These are phyloP conservation scores for Deroplatys truncata DNA, from an alignment of 2,888 invertebrate species.

Conservation along the genomic window DNA sequence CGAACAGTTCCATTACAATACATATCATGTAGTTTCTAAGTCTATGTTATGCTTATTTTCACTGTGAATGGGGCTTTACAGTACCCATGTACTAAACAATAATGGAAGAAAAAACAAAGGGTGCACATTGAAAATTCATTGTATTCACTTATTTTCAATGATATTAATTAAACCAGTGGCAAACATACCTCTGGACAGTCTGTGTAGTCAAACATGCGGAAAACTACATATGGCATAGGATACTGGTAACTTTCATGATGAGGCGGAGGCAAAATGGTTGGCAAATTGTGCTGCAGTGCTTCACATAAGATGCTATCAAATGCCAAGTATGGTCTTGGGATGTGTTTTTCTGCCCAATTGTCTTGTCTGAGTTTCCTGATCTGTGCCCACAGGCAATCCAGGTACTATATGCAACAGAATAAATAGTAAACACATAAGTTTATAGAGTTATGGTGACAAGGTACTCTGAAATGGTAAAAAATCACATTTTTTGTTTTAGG, in stretches of 20 bases:
- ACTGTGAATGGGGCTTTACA: too few relatives aligned
- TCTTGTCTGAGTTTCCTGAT: constrained; percentile 86
- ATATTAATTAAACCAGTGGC: not conserved
- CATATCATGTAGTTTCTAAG: too few relatives aligned
- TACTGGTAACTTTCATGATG: constrained; percentile 88
- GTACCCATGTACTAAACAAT: not conserved
- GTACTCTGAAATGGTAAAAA: too few relatives aligned
- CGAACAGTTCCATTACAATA: too few relatives aligned
- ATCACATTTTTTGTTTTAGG: too few relatives aligned
- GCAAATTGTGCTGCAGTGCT: constrained; percentile 92
- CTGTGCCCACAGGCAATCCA: constrained; percentile 96
- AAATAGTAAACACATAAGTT: constrained; percentile 10
- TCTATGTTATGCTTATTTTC: too few relatives aligned
- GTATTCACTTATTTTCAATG: not conserved
- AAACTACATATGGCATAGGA: constrained; percentile 92
- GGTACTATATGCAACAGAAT: constrained; percentile 52
- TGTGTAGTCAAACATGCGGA: constrained; percentile 97
- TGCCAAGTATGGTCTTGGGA: constrained; percentile 89
- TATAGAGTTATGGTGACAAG: too few relatives aligned
- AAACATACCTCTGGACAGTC: constrained; percentile 85
- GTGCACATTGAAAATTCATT: not conserved
- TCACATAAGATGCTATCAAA: constrained; percentile 94
- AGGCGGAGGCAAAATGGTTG: constrained; percentile 84
- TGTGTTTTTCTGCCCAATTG: constrained; percentile 96
- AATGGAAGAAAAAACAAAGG: not conserved